Evolutionary conservation across 2,888 invertebrate species (phyloP).

Genomic region (Pocota personata): DNA sequence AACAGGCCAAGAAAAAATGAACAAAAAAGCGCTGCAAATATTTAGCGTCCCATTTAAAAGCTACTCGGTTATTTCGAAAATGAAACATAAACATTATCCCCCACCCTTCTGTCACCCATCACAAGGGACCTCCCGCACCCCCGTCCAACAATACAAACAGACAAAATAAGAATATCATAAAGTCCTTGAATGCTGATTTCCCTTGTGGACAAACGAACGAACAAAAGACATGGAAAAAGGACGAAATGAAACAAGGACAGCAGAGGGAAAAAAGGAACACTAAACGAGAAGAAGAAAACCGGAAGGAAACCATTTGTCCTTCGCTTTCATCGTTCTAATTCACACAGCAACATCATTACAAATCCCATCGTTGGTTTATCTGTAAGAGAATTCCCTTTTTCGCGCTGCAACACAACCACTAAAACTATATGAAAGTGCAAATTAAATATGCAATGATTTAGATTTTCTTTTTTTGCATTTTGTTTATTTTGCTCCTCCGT

Average conservation of each 20-base stretch:
- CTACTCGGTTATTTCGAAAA: slow-evolving; percentile 44
- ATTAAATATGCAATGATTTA: slow-evolving; percentile 69
- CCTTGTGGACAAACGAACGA: slow-evolving; percentile 34
- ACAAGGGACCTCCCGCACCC: neutral
- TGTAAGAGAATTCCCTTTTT: neutral
- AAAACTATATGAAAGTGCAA: slow-evolving; percentile 64
- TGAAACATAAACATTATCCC: slow-evolving; percentile 43
- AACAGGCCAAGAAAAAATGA: neutral
- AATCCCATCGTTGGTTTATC: slow-evolving; percentile 19
- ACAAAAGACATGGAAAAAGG: slow-evolving; percentile 19
- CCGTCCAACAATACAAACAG: neutral
- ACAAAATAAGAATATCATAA: slow-evolving; percentile 30
- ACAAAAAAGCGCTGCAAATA: slow-evolving; percentile 13
- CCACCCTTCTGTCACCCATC: neutral
- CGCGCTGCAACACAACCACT: slow-evolving; percentile 24
- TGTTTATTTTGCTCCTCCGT: slow-evolving; percentile 38
- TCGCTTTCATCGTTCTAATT: slow-evolving; percentile 52
- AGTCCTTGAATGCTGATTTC: slow-evolving; percentile 54
- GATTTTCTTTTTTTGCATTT: slow-evolving; percentile 51
- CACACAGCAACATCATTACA: slow-evolving; percentile 37
- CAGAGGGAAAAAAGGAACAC: neutral
- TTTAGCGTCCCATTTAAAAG: slow-evolving; percentile 43
- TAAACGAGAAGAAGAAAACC: slow-evolving; percentile 9
- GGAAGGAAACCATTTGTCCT: slow-evolving; percentile 61
- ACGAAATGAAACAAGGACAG: neutral